These are phyloP conservation scores for Pemphredon lugubris DNA, from an alignment of 2,888 invertebrate species.

Conservation along the genomic window DNA sequence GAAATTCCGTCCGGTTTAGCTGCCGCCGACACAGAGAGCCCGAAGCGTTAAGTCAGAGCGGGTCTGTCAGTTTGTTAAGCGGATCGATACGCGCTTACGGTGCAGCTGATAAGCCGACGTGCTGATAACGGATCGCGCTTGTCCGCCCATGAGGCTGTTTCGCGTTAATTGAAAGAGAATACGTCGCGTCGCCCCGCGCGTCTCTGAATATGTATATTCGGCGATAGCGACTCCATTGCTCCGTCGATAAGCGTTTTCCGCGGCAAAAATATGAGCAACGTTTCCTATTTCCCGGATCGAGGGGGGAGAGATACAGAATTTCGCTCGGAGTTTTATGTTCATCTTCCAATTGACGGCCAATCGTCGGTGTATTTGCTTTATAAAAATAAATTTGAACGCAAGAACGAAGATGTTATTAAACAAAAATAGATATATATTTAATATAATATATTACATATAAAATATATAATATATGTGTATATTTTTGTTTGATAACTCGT, in stretches of 20 bases:
- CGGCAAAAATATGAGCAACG: too few relatives aligned
- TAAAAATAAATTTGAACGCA: too few relatives aligned
- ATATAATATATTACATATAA: too few relatives aligned
- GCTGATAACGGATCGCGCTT: slow-evolving; percentile 45
- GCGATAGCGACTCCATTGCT: too few relatives aligned
- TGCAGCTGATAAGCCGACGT: slow-evolving; percentile 43
- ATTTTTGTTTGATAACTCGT: too few relatives aligned
- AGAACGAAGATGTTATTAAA: too few relatives aligned
- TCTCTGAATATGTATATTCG: background rate
- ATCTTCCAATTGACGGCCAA: too few relatives aligned
- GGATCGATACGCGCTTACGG: slow-evolving; percentile 50
- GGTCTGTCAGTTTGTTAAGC: slow-evolving; percentile 16
- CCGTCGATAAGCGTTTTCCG: too few relatives aligned
- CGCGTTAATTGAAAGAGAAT: slow-evolving; percentile 10
- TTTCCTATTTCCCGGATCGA: too few relatives aligned
- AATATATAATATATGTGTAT: too few relatives aligned
- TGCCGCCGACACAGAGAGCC: background rate
- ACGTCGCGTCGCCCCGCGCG: slow-evolving; percentile 4
- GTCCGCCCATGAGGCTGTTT: slow-evolving; percentile 7
- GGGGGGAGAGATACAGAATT: background rate
- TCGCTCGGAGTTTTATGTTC: background rate
- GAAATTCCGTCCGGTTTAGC: slow-evolving; percentile 23
- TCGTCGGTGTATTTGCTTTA: too few relatives aligned
- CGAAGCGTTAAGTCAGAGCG: slow-evolving; percentile 16
- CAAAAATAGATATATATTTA: too few relatives aligned